phyloP scores from a whole-genome alignment of 2,888 invertebrate species.

The Sminthurides aquaticus region DNA sequence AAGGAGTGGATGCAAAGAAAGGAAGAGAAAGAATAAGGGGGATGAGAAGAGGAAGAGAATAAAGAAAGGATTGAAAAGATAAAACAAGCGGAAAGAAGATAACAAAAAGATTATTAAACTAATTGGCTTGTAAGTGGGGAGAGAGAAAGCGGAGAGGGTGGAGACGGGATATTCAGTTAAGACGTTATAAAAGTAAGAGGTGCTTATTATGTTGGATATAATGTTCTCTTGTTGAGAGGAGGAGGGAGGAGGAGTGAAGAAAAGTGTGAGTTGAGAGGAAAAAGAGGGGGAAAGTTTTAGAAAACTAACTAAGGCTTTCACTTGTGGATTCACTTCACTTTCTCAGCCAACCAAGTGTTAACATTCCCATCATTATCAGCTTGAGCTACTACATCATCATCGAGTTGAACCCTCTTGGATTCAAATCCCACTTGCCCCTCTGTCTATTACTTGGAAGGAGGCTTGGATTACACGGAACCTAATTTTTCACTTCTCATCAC shows the following conservation, averaged over 20 bases:
- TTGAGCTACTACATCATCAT: too few species aligned
- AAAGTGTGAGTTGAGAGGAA: slow-evolving; percentile 5
- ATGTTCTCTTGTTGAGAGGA: too few species aligned
- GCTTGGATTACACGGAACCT: too few species aligned
- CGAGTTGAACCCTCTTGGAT: too few species aligned
- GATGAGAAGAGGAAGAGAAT: background rate
- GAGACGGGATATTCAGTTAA: slow-evolving; percentile 9
- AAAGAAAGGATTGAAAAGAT: background rate
- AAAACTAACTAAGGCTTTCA: slow-evolving; percentile 10
- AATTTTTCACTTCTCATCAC: too few species aligned
- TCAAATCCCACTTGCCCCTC: too few species aligned
- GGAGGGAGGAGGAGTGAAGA: slow-evolving; percentile 3
- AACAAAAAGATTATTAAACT: slow-evolving; percentile 18
- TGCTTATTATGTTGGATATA: too few species aligned
- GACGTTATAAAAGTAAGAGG: slow-evolving; percentile 16
- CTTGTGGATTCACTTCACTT: slow-evolving; percentile 15
- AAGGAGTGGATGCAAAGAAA: background rate
- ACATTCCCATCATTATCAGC: background rate
- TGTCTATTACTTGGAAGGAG: too few species aligned
- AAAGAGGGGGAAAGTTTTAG: slow-evolving; percentile 11
- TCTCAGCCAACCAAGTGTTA: background rate
- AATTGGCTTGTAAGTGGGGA: slow-evolving; percentile 16
- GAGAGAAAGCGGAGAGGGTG: slow-evolving; percentile 1
- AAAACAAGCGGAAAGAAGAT: slow-evolving; percentile 11
- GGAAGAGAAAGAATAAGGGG: background rate